Evolutionary conservation across 2,888 invertebrate species (phyloP).

Genomic region (Halocaridina rubra): DNA sequence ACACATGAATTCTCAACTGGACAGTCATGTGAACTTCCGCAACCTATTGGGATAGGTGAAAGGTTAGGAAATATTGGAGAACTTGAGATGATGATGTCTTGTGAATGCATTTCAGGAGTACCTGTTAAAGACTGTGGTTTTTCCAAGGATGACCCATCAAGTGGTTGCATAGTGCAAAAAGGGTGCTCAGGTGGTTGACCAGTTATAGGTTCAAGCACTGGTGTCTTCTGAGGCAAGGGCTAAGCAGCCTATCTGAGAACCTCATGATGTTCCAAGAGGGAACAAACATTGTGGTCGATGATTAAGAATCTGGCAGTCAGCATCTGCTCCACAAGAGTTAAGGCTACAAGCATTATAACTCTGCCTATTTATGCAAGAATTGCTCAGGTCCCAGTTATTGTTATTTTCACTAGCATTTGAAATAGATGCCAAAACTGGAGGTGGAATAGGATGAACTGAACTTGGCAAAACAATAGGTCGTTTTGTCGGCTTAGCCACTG

Average conservation of each 20-base stretch:
- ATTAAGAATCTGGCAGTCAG: slow-evolving; percentile 82
- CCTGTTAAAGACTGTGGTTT: background rate
- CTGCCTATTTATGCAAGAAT: slow-evolving; percentile 50
- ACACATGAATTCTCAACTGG: slow-evolving; percentile 64
- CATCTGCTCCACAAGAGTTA: slow-evolving; percentile 80
- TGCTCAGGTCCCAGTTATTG: slow-evolving; percentile 53
- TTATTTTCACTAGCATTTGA: slow-evolving; percentile 50
- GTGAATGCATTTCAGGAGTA: background rate
- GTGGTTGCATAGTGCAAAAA: background rate
- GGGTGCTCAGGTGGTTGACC: background rate
- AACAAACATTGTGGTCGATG: slow-evolving; percentile 91
- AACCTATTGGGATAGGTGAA: slow-evolving; percentile 26
- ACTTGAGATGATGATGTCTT: background rate
- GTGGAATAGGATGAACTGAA: background rate
- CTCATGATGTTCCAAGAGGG: slow-evolving; percentile 78
- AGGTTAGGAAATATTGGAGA: slow-evolving; percentile 18
- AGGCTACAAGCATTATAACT: slow-evolving; percentile 76
- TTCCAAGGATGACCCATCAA: slow-evolving; percentile 16
- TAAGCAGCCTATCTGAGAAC: slow-evolving; percentile 45
- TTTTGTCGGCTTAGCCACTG: background rate
- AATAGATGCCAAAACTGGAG: slow-evolving; percentile 32
- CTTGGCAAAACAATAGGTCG: background rate
- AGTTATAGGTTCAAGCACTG: slow-evolving; percentile 24
- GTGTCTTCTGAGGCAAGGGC: slow-evolving; percentile 31
- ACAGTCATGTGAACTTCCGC: slow-evolving; percentile 64